These are phyloP conservation scores for Sciaenops ocellatus DNA, from an alignment of 2,797 vertebrate species.

Conservation along the genomic window DNA sequence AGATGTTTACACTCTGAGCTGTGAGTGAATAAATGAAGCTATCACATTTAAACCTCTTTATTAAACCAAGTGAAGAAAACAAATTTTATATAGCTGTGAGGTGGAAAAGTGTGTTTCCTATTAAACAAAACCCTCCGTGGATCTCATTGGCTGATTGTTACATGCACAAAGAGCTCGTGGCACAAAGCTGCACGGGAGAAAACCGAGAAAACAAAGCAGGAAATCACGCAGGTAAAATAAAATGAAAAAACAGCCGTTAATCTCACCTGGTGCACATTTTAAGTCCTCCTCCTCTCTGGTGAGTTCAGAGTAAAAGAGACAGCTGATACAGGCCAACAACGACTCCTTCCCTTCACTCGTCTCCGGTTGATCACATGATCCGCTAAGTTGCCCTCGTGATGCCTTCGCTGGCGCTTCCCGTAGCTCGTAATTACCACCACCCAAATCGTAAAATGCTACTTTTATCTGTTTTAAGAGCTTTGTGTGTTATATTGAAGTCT, in stretches of 20 bases:
- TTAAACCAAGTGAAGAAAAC: neutral
- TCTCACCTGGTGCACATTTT: conserved; percentile 77
- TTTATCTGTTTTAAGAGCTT: neutral
- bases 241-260: fast-evolving
- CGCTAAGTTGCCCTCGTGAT: neutral
- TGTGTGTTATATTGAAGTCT: neutral
- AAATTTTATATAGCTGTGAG: neutral
- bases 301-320: conserved; percentile 36
- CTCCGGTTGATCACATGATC: conserved; percentile 64
- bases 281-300: neutral
- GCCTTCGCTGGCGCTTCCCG: conserved; percentile 28
- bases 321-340: neutral
- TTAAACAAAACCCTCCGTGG: neutral
- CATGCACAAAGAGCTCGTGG: neutral
- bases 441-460: fast-evolving
- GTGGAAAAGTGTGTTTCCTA: too few species aligned
- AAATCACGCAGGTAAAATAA: fast-evolving
- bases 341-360: neutral
- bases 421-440: neutral
- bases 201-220: fast-evolving
- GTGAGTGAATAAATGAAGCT: neutral
- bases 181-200: neutral
- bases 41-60: neutral
- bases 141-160: neutral
- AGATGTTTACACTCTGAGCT: neutral